Percentiles rank a stretch among this genome's conserved stretches.
These are phyloP conservation scores for Brevimyrus niger DNA, from an alignment of 2,113 vertebrate genomes.

Conservation along the genomic window DNA sequence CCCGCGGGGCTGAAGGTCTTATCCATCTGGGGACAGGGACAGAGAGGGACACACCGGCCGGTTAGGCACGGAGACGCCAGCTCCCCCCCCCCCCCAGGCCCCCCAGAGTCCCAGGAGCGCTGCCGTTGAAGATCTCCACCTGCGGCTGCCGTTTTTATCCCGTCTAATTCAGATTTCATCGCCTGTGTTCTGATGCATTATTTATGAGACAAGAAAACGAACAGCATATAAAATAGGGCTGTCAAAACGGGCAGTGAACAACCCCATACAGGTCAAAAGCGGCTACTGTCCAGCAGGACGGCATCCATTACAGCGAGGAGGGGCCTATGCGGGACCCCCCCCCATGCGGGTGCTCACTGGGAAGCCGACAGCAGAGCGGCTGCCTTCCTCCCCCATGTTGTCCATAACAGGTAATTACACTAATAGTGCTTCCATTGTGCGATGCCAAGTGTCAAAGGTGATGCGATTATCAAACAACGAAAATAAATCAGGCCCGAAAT, in stretches of 20 bases:
- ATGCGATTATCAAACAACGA: not conserved
- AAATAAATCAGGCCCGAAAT: not conserved
- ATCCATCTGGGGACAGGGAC: constrained; percentile 62
- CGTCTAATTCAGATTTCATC: not conserved
- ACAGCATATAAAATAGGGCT: not conserved
- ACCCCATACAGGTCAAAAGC: not conserved
- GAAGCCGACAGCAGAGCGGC: not conserved
- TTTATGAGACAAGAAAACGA: not conserved
- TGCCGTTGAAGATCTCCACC: not conserved
- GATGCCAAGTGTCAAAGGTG: not conserved
- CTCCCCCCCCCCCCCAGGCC: not conserved
- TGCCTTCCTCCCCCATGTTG: not conserved
- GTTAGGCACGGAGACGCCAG: not conserved
- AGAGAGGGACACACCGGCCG: not conserved
- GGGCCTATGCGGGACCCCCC: not conserved
- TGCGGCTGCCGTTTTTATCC: not conserved
- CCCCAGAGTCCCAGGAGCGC: too few species aligned
- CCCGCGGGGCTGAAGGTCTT: constrained; percentile 74
- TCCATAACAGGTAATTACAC: not conserved
- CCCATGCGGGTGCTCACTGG: not conserved
- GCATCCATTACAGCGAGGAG: not conserved
- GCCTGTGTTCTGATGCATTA: not conserved
- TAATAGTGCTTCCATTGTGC: not conserved
- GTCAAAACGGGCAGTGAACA: not conserved
- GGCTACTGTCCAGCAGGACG: not conserved